A percentile compares a stretch with the other conserved stretches of the same genome.
These are phyloP conservation scores for Mesoclemmys tuberculata DNA, from an alignment of 2,113 vertebrate genomes.

Conservation along the genomic window DNA sequence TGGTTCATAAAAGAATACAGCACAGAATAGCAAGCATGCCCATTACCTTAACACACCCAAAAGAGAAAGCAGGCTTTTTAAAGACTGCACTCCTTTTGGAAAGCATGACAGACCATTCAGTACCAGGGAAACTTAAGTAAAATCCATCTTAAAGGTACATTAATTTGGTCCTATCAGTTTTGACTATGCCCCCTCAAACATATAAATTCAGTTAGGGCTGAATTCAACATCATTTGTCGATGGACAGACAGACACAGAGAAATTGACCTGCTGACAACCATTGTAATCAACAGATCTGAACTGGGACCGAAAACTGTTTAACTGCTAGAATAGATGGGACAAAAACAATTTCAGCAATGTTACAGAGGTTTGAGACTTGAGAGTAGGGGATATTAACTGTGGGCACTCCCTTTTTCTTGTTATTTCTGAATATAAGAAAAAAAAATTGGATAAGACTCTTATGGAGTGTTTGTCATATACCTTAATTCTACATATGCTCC, in stretches of 20 bases:
- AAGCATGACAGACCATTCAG: neutral
- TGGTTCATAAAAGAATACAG: neutral
- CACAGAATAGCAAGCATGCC: neutral
- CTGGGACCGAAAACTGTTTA: neutral
- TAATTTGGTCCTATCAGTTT: neutral
- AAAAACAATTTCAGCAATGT: neutral
- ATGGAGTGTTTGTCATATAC: neutral
- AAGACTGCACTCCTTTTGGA: neutral
- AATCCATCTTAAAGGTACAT: fast-evolving
- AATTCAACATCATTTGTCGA: neutral
- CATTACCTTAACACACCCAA: neutral
- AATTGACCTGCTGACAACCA: neutral
- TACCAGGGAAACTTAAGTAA: neutral
- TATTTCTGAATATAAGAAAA: neutral
- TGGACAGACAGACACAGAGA: neutral
- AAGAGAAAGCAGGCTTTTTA: neutral
- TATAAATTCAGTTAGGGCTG: neutral
- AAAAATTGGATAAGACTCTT: neutral
- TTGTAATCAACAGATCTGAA: neutral
- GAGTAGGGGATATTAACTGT: neutral
- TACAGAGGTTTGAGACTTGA: neutral
- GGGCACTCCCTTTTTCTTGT: neutral
- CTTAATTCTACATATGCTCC: neutral
- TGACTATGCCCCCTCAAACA: neutral
- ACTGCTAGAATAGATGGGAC: neutral